Evolutionary conservation across 1,140 invertebrate genomes (phyloP), one percentile per base, ranked within the genome.

Genomic region (Leucophenga varia): DNA sequence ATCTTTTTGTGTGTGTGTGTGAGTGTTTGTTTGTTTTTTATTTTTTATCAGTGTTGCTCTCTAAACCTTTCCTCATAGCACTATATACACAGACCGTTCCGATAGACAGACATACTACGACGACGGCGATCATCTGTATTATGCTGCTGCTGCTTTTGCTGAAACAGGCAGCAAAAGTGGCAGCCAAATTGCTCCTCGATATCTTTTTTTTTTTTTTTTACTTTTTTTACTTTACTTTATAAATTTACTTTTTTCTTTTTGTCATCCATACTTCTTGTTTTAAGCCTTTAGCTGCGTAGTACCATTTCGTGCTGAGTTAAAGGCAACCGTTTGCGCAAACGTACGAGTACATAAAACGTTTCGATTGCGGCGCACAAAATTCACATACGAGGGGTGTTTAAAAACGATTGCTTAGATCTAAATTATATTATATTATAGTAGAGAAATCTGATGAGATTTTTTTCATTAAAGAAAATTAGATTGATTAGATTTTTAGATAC

Each of bases 121-220:
- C 13, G 49, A 13, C 44, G 19, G 28, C 40, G 21, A 46, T 12
- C 42, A n/a, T n/a, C n/a, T n/a, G n/a, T n/a, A n/a, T n/a, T n/a
- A n/a, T n/a, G n/a, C n/a, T n/a, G n/a, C n/a, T n/a, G n/a, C n/a
- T n/a, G n/a, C n/a, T n/a, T n/a, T n/a, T n/a, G n/a, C n/a, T 48
- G 45, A 43, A 46, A 48, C 49, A 52, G 35, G 35, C 35, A 47
- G 17, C 49, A 58, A 58, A 57, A 64, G 56, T 67, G 63, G 63
- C 63, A 67, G 63, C 63, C 63, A 67, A 67, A 67, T 67, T 67
- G 63, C 63, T 67, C 59, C 63, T 67, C 63, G 64, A 67, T 67
- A 67, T 67, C 63, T 67, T 67, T 67, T 68, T 61, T 57, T 65
- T 34, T 34, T n/a, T n/a, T n/a, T n/a, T n/a, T n/a, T n/a, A n/a